phyloP scores from a whole-genome alignment of 2,888 invertebrate species.

The Saturnia pavonia region DNA sequence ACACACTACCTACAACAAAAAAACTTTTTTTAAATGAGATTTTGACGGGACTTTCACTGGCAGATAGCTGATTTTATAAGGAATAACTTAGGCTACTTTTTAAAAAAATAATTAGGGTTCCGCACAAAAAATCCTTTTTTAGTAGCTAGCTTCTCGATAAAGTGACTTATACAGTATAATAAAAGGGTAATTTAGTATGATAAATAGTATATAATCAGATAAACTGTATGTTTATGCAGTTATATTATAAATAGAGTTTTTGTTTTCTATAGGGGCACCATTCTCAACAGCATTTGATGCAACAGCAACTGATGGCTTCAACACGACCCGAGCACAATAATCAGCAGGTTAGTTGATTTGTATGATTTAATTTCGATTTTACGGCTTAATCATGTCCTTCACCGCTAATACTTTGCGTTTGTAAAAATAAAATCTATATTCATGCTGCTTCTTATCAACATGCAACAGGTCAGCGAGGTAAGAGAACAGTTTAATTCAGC shows the following conservation, averaged over 20 bases:
- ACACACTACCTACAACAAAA: no score
- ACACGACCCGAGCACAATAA: conserved; percentile 67
- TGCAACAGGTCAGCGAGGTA: conserved; percentile 74
- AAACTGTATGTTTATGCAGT: no score
- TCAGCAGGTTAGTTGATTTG: conserved; percentile 62
- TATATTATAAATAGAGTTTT: background rate
- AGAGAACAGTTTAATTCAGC: conserved; percentile 36
- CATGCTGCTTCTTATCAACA: conserved; percentile 65
- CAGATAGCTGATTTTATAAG: no score
- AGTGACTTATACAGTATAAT: no score
- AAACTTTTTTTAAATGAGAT: no score
- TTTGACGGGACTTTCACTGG: no score
- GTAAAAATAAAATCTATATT: conserved; percentile 53
- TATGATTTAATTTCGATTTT: conserved; percentile 13
- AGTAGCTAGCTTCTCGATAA: no score
- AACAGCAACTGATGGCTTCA: conserved; percentile 75
- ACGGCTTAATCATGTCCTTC: conserved; percentile 27
- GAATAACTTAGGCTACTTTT: no score
- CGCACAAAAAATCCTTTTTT: no score
- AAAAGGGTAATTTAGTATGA: no score
- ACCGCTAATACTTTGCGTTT: conserved; percentile 42
- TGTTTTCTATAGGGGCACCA: conserved; percentile 64
- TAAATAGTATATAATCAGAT: no score
- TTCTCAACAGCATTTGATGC: conserved; percentile 78
- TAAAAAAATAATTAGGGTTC: no score